These are phyloP conservation scores for Brachionus calyciflorus DNA, from an alignment of 1,140 invertebrate genomes.

Conservation along the genomic window DNA sequence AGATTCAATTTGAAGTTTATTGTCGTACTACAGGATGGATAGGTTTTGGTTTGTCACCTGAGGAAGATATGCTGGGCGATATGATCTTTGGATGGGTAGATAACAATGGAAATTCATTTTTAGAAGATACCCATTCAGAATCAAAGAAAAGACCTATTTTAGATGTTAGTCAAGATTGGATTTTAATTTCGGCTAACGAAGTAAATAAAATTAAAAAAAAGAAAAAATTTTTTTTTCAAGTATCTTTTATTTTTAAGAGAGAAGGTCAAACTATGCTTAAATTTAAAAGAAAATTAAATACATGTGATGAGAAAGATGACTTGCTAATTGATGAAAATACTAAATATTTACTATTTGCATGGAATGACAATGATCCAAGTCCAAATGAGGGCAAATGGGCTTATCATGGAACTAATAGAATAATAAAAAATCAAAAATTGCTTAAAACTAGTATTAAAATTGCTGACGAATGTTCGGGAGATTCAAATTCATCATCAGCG, in stretches of 20 bases:
- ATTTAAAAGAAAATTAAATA: slow-evolving; percentile 26
- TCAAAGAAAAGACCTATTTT: background rate
- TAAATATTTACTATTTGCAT: slow-evolving; percentile 30
- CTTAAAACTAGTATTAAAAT: background rate
- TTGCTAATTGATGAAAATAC: slow-evolving; percentile 12
- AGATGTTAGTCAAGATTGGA: background rate
- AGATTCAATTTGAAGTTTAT: slow-evolving; percentile 23
- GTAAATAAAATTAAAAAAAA: background rate
- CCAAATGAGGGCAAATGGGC: background rate
- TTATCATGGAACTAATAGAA: slow-evolving; percentile 39
- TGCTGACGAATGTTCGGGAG: background rate
- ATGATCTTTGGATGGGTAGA: slow-evolving; percentile 7
- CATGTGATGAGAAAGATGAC: background rate
- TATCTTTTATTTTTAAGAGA: background rate
- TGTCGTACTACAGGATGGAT: slow-evolving; percentile 71
- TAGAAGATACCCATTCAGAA: background rate
- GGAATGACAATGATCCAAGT: slow-evolving; percentile 6
- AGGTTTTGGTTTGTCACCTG: slow-evolving; percentile 74
- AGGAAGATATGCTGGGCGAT: slow-evolving; percentile 70
- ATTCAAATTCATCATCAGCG: background rate
- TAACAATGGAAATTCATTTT: slow-evolving; percentile 12
- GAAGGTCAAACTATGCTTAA: background rate
- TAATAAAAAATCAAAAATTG: background rate
- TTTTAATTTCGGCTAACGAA: background rate
- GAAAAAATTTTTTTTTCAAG: no score